A percentile compares a stretch with the other conserved stretches of the same genome.
These are phyloP conservation scores for Trialeurodes vaporariorum DNA, from an alignment of 1,140 invertebrate species.

Conservation along the genomic window DNA sequence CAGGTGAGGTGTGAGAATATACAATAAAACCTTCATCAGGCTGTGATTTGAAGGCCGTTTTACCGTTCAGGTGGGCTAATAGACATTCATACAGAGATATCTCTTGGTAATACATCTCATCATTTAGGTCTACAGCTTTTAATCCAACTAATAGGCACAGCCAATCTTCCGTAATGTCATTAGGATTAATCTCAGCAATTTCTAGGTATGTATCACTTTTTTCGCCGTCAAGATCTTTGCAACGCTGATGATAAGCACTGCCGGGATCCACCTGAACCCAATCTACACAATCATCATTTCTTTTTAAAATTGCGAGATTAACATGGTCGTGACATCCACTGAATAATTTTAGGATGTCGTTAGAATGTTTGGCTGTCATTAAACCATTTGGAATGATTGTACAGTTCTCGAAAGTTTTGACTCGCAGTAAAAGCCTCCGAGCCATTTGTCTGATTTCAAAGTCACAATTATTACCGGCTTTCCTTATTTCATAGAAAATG, in stretches of 20 bases:
- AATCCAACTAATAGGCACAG: background rate
- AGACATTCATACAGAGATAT: too few relatives aligned
- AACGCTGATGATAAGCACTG: background rate
- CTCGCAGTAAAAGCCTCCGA: background rate
- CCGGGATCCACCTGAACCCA: background rate
- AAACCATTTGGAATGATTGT: background rate
- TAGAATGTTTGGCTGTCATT: background rate
- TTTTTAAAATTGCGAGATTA: background rate
- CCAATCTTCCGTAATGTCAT: background rate
- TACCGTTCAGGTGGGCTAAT: too few relatives aligned
- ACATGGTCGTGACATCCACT: background rate
- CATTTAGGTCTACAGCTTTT: too few relatives aligned
- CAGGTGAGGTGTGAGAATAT: too few relatives aligned
- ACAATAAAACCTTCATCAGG: too few relatives aligned
- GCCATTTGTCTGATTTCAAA: background rate
- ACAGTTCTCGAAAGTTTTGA: background rate
- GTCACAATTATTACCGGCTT: background rate
- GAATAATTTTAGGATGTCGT: background rate
- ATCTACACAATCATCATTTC: background rate
- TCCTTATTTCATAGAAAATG: background rate
- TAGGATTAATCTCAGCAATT: background rate
- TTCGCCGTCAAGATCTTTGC: background rate
- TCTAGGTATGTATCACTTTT: background rate
- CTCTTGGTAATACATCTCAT: too few relatives aligned
- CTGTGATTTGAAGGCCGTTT: too few relatives aligned